A percentile compares a stretch with the other conserved stretches of the same genome.
Conservation (phyloP, 2,888 invertebrate genomes). For the Drosophila paracracens region DNA sequence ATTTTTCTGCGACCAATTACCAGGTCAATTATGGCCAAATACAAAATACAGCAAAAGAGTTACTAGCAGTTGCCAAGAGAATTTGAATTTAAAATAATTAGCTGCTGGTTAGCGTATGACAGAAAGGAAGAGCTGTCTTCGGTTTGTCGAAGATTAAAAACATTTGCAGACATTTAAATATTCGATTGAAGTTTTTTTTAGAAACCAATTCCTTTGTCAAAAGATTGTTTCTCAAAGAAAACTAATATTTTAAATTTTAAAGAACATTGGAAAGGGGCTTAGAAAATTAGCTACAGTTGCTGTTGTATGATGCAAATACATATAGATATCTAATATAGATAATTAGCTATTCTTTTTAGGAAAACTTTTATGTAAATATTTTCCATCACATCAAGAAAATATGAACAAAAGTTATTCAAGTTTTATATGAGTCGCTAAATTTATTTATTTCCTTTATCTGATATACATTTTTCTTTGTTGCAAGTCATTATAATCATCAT, state of each 20-base stretch:
- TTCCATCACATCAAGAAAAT: not conserved
- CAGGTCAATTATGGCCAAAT: constrained; percentile 11
- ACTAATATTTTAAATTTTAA: not conserved
- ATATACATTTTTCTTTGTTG: not conserved
- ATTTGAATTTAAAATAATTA: not conserved
- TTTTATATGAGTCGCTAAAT: not conserved
- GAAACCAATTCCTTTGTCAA: not conserved
- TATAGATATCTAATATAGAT: not conserved
- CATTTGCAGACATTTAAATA: not conserved
- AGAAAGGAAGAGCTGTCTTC: not conserved
- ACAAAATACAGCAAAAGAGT: not conserved
- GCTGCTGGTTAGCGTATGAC: not conserved
- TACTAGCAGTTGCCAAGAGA: not conserved
- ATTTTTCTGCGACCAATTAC: constrained; percentile 21
- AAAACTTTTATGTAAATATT: not conserved
- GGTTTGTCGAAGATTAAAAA: not conserved
- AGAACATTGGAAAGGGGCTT: not conserved
- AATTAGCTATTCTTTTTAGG: not conserved
- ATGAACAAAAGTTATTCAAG: not conserved
- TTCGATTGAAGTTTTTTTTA: not conserved
- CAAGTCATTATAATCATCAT: not conserved
- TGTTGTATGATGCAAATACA: not conserved
- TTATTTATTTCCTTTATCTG: not conserved
- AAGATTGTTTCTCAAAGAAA: not conserved
- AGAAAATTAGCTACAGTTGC: not conserved